Conservation (phyloP, 2,888 invertebrate genomes). For the Ornithoptera priamus region DNA sequence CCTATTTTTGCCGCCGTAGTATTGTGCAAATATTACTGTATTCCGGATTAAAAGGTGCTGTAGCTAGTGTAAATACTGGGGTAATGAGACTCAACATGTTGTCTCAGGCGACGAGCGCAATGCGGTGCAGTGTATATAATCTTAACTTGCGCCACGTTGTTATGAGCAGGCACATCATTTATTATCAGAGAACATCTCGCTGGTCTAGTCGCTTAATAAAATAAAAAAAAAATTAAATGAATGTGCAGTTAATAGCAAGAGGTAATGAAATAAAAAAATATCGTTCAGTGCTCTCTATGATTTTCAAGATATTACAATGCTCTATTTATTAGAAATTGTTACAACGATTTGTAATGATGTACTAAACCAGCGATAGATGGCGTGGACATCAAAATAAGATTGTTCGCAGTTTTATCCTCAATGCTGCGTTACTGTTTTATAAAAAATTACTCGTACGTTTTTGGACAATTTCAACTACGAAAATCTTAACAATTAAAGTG, state of each 20-base stretch:
- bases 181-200: too few relatives aligned
- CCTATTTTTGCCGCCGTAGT: too few relatives aligned
- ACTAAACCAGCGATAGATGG: slow-evolving; percentile 49
- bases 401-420: slow-evolving; percentile 36
- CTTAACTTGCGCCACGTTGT: too few relatives aligned
- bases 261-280: background rate
- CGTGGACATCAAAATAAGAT: slow-evolving; percentile 36
- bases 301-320: background rate
- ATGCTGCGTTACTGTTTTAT: slow-evolving; percentile 38
- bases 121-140: too few relatives aligned
- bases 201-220: too few relatives aligned
- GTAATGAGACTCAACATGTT: too few relatives aligned
- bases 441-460: slow-evolving; percentile 47
- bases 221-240: too few relatives aligned
- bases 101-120: too few relatives aligned
- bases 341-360: background rate
- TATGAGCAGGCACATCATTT: too few relatives aligned
- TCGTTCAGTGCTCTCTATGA: slow-evolving; percentile 2
- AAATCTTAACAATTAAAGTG: slow-evolving; percentile 1
- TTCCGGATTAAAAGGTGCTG: too few relatives aligned
- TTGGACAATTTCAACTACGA: slow-evolving; percentile 39
- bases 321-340: background rate
- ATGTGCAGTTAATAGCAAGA: background rate
- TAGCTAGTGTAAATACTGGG: too few relatives aligned
- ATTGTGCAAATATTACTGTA: too few relatives aligned